phyloP scores from a whole-genome alignment of 2,888 invertebrate species.

The Tupiocoris notatus region DNA sequence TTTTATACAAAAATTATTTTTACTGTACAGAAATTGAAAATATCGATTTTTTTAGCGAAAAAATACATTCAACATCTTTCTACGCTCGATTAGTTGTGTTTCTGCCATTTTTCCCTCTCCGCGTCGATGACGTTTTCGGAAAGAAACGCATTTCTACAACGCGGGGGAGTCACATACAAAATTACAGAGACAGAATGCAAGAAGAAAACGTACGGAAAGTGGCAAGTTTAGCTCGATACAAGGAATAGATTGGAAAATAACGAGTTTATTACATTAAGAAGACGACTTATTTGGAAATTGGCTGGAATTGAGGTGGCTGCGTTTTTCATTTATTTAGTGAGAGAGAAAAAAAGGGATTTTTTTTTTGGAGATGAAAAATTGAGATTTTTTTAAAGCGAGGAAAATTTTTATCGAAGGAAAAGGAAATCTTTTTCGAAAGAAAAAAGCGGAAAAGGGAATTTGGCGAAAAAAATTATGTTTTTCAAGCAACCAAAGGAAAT shows the following conservation, averaged over 20 bases:
- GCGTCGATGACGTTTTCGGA: too few species aligned
- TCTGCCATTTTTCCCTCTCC: constrained; percentile 24
- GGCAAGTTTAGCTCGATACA: constrained; percentile 23
- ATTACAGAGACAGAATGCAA: constrained; percentile 23
- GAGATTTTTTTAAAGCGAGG: too few species aligned
- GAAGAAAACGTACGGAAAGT: constrained; percentile 34
- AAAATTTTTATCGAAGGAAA: too few species aligned
- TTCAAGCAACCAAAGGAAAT: too few species aligned
- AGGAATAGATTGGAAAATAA: background rate
- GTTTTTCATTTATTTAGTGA: constrained; percentile 1
- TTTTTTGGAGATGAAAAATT: too few species aligned
- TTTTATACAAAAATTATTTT: constrained; percentile 29
- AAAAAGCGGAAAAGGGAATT: too few species aligned
- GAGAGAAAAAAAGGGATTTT: background rate
- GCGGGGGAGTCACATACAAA: constrained; percentile 18
- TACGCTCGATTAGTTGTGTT: constrained; percentile 33
- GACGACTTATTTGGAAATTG: constrained; percentile 20
- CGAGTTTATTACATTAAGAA: background rate
- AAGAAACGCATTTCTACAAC: too few species aligned
- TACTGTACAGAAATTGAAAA: constrained; percentile 41
- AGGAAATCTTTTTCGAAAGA: too few species aligned
- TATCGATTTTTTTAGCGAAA: constrained; percentile 40
- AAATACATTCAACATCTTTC: constrained; percentile 41
- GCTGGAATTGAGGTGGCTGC: constrained; percentile 35
- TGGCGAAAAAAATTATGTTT: too few species aligned